Base-by-base conservation (phyloP, 2,113 vertebrate species). In the Helogale parvula region DNA sequence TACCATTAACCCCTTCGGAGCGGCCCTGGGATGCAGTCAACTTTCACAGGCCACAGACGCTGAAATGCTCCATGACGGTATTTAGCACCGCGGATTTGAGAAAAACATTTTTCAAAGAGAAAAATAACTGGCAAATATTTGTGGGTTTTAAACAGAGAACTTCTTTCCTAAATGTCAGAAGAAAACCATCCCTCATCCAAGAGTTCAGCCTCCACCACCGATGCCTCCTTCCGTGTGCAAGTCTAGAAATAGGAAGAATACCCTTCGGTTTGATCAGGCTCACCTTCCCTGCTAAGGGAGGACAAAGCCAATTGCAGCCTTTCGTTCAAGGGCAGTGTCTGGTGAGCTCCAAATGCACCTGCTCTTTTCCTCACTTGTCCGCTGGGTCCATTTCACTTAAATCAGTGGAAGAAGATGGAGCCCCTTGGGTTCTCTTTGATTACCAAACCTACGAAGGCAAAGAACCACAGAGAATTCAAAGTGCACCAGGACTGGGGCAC, bases 1-100 rank as follows among this genome's bases (percentile, higher is more conserved):
- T 93, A 97, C 98, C 97, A 96, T 97, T 63, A 97, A 77, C 90
- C 97, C 91, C 88, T 98, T 96, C 93, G 81, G 74, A 50, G 66
- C 60, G 23, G 65, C 77, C 88, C 76, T 82, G 90, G 71, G 35
- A 38, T 7, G 29, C 83, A 29, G 69, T 85, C 94, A 86, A 3
- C 87, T 93, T 97, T 65, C 97, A 89, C 47, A 66, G 97, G 92
- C 94, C 94, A 2, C 72, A 89, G 90, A 94, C 81, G 81, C 41
- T 66, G 85, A n/a, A 23, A 27, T 50, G 91, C 72, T 89, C 97
- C 14, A 47, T 2, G 33, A 74, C 0, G 4, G 85, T 35, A 57
- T 54, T 82, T 0, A 29, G 93, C 45, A 12, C 81, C 38, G 0
- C 77, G 35, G 92, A 80, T 47, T 7, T 19, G 63, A 85, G 93